These are phyloP conservation scores for Tuberolachnus salignus DNA, from an alignment of 2,888 invertebrate genomes.

Conservation along the genomic window DNA sequence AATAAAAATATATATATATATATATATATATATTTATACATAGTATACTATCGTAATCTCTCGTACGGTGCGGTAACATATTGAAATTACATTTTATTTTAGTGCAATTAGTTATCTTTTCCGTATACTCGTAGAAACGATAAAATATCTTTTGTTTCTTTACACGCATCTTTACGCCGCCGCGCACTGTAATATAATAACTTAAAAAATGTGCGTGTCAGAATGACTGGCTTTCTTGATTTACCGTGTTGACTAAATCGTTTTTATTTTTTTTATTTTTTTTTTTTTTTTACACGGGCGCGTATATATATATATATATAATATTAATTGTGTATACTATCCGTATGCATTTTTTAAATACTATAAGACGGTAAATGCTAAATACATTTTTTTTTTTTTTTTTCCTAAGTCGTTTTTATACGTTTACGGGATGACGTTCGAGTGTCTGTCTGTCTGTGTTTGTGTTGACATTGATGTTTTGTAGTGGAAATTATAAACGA, in stretches of 20 bases:
- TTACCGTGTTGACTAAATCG: background rate
- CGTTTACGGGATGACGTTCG: background rate
- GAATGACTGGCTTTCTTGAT: conserved; percentile 13
- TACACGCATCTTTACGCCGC: background rate
- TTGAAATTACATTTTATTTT: background rate
- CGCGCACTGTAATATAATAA: background rate
- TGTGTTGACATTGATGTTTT: background rate
- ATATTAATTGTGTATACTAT: too few species aligned
- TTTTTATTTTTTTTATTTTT: too few species aligned
- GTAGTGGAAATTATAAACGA: too few species aligned
- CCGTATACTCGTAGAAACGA: background rate
- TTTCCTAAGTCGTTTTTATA: too few species aligned
- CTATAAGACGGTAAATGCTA: background rate
- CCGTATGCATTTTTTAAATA: background rate
- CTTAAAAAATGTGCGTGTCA: conserved; percentile 10
- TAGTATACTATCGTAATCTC: too few species aligned
- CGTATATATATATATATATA: background rate
- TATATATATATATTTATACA: too few species aligned
- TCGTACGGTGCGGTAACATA: too few species aligned
- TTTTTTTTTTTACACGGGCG: background rate
- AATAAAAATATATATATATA: too few species aligned
- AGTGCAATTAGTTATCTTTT: background rate
- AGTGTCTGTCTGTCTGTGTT: background rate
- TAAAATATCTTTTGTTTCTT: conserved; percentile 13
- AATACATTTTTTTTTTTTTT: too few species aligned